These are phyloP conservation scores for Apodemia mormo DNA, from an alignment of 2,888 invertebrate species.

Conservation along the genomic window DNA sequence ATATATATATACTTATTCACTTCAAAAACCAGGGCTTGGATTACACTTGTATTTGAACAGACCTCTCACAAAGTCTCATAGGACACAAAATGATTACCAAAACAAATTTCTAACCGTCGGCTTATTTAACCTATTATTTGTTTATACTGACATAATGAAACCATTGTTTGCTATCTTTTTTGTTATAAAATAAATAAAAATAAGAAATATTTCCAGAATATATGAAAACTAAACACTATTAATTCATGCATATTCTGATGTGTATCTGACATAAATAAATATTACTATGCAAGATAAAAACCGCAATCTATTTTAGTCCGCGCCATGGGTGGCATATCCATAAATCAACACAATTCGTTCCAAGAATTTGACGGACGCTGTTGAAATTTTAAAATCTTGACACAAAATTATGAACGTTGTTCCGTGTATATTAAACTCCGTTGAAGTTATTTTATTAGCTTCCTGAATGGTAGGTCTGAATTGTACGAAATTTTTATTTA, in stretches of 20 bases:
- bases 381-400: conserved; percentile 54
- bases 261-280: conserved; percentile 8
- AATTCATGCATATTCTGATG: not conserved
- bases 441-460: conserved; percentile 15
- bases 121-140: not conserved
- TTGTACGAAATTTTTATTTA: not conserved
- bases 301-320: conserved; percentile 57
- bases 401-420: conserved; percentile 26
- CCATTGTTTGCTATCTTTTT: not conserved
- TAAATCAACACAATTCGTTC: conserved; percentile 68
- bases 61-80: too few species aligned
- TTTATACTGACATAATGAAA: not conserved
- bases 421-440: conserved; percentile 21
- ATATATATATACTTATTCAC: too few species aligned
- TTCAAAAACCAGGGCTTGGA: too few species aligned
- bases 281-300: conserved; percentile 22
- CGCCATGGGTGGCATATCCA: conserved; percentile 66
- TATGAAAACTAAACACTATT: not conserved
- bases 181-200: not conserved
- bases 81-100: too few species aligned
- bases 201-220: not conserved
- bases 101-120: not conserved
- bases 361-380: conserved; percentile 55
- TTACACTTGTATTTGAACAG: too few species aligned
- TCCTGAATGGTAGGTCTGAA: not conserved